These are phyloP conservation scores for Bagarius yarrelli DNA, from an alignment of 2,113 vertebrate genomes.

Conservation along the genomic window DNA sequence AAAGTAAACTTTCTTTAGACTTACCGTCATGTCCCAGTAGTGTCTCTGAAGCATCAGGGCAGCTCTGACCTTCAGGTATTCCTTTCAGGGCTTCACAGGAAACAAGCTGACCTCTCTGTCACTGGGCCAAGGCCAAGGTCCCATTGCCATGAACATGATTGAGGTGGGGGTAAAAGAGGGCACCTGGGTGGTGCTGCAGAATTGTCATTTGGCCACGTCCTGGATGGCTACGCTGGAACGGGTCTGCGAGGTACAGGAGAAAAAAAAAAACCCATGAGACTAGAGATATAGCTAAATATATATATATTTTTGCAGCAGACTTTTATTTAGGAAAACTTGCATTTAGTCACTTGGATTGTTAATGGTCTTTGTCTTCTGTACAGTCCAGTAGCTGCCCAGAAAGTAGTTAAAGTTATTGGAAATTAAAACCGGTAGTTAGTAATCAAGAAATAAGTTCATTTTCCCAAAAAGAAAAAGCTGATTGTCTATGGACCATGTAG, in stretches of 20 bases:
- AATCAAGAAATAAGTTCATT: too few relatives aligned
- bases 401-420: too few relatives aligned
- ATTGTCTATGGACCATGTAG: too few relatives aligned
- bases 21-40: background rate
- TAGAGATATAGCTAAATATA: too few relatives aligned
- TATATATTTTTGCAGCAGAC: too few relatives aligned
- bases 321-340: too few relatives aligned
- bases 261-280: background rate
- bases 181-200: conserved; percentile 88
- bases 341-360: too few relatives aligned
- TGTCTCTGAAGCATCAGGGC: background rate
- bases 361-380: too few relatives aligned
- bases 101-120: conserved; percentile 83
- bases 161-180: conserved; percentile 80
- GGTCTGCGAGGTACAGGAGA: conserved; percentile 80
- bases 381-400: too few relatives aligned
- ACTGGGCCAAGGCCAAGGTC: conserved; percentile 90
- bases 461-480: too few relatives aligned
- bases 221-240: conserved; percentile 88
- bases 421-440: too few relatives aligned
- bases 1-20: background rate
- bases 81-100: conserved; percentile 77
- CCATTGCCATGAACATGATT: conserved; percentile 85
- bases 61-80: background rate
- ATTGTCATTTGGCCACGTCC: conserved; percentile 87